These are phyloP conservation scores for Dendroctonus ponderosae DNA, from an alignment of 1,140 invertebrate species.

Conservation along the genomic window DNA sequence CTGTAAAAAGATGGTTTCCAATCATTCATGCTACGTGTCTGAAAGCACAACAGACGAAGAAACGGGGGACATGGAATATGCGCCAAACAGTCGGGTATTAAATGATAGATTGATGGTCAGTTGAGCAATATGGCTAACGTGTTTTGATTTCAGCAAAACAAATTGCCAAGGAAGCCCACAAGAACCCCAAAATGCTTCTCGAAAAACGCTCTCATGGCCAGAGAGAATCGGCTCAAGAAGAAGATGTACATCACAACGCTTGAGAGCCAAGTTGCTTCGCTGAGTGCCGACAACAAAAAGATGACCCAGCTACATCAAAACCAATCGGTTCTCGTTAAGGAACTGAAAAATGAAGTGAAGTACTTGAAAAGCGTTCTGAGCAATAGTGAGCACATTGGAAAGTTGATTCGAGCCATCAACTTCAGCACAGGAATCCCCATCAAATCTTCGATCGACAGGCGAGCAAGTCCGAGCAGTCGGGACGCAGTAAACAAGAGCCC, in stretches of 20 bases:
- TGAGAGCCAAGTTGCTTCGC: constrained; percentile 53
- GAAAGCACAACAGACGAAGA: constrained; percentile 36
- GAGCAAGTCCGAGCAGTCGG: constrained; percentile 27
- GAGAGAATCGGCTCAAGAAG: constrained; percentile 59
- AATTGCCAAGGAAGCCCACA: constrained; percentile 26
- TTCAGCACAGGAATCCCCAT: constrained; percentile 45
- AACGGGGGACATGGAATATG: constrained; percentile 32
- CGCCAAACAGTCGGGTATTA: constrained; percentile 30
- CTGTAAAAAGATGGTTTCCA: constrained; percentile 31
- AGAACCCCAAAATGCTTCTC: constrained; percentile 42
- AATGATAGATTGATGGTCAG: neutral
- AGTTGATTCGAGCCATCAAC: constrained; percentile 52
- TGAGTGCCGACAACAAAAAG: constrained; percentile 53
- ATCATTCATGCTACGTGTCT: constrained; percentile 36
- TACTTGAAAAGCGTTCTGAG: constrained; percentile 57
- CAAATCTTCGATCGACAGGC: constrained; percentile 39
- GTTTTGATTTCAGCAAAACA: constrained; percentile 21
- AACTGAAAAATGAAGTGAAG: constrained; percentile 54
- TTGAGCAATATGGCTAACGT: constrained; percentile 7
- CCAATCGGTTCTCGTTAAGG: constrained; percentile 51
- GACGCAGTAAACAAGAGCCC: constrained; percentile 21
- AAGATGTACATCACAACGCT: constrained; percentile 58
- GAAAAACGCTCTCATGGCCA: constrained; percentile 58
- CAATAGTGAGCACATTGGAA: constrained; percentile 54
- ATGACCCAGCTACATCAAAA: constrained; percentile 52